Evolutionary conservation across 2,113 vertebrate species (phyloP), one percentile per base, ranked within the genome.

Genomic region (Zosterops pallidus): DNA sequence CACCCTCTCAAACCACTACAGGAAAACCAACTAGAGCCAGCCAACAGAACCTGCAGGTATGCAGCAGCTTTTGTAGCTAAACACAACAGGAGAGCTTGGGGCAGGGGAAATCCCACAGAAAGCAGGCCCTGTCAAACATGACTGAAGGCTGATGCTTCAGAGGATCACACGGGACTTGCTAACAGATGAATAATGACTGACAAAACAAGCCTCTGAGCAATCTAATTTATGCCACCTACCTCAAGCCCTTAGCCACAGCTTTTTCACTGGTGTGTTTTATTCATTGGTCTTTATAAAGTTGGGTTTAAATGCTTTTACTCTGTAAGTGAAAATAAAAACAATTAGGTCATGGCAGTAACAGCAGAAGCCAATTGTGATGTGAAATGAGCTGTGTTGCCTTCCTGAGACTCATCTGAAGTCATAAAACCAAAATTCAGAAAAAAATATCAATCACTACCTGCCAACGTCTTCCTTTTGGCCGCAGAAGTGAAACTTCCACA

Each of bases 111-210:
- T 3, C 19, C 47, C 3, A 6, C 39, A 59, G 52, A 89, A 70
- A 46, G 24, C 6, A 26, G 25, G 28, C 52, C 70, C 65, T 39
- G 63, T 39, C 68, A 52, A 62, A 70, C 28, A 12, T 0, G 1
- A 56, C 11, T 1, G 0, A n/a, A 0, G 1, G 52, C 26, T 67
- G 39, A 20, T n/a, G 28, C 23, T 85, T 53, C 14, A 64, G 46
- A 64, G n/a, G 31, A 69, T 65, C 71, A 64, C 44, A 12, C 8
- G 8, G n/a, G 50, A 53, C 17, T 3, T 50, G 13, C 59, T 29
- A 33, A 62, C 14, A 50, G 47, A 46, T 13, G 24, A 70, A 50
- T n/a, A 71, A n/a, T 0, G 8, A 72, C 9, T 41, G 42, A n/a
- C 9, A 64, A 46, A 79, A 59, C 14, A 42, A 82, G n/a, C 37